Base-by-base conservation (phyloP, 2,113 vertebrate genomes). In the Chamaea fasciata region DNA sequence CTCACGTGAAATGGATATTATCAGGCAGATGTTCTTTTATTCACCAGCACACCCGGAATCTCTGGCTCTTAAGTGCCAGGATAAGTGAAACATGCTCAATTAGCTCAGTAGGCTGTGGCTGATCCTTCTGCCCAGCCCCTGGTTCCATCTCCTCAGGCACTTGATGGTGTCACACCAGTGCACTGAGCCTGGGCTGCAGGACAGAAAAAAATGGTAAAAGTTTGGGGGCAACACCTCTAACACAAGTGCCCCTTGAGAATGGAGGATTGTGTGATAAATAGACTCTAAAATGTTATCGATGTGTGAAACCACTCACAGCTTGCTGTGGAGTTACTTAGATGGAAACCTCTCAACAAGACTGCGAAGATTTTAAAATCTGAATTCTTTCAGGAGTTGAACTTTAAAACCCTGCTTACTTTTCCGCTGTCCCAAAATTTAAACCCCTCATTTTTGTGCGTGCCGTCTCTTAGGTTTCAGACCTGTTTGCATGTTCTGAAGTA, bases 21-120 rank as follows among this genome's bases (percentile, higher is more conserved):
- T 90, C 94, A 82, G 96, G 89, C 97, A 97, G 96, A 97, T 97
- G 97, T 96, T 96, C 92, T 96, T 96, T 92, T 96, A 95, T 97
- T 98, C 96, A 93, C 44, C 89, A 96, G 95, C 94, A 93, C 57
- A 30, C 87, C 92, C 33, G 0, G 44, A 47, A 68, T 96, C 95
- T 97, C 90, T 96, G 95, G 87, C 96, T 96, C 92, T 96, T 87
- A 75, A 97, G 95, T 92, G 96, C 74, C 89, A 86, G 89, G 86
- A 74, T 70, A 76, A 96, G 69, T 11, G 81, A 65, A 93, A 90
- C 52, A 65, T 83, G 89, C 84, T 95, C 91, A 94, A 94, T 98
- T 94, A 97, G 90, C 95, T 95, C 90, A 85, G 80, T 64, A 90
- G 90, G 96, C 96, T 97, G 85, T 90, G 96, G 90, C 86, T 85